These are phyloP conservation scores for Muscidifurax raptorellus DNA, from an alignment of 1,140 invertebrate species.

Conservation along the genomic window DNA sequence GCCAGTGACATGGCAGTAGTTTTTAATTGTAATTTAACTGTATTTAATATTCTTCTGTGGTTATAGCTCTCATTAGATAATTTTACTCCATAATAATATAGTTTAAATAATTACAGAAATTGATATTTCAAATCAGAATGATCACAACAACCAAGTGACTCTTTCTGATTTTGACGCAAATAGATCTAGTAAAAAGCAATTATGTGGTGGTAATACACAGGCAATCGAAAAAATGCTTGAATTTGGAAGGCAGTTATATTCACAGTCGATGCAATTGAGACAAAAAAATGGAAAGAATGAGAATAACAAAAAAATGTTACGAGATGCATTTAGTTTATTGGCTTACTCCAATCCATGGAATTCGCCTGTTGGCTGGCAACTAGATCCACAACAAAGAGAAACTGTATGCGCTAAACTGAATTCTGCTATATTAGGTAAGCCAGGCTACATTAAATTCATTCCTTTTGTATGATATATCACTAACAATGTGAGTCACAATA, in stretches of 20 bases:
- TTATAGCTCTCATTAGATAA: too few relatives aligned
- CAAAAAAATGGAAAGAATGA: slow-evolving; percentile 90
- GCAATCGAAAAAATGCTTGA: slow-evolving; percentile 94
- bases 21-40: too few relatives aligned
- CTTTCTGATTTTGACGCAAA: slow-evolving; percentile 37
- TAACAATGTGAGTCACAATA: too few relatives aligned
- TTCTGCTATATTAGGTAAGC: slow-evolving; percentile 95
- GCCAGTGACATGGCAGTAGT: too few relatives aligned
- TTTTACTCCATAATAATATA: background rate
- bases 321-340: slow-evolving; percentile 98
- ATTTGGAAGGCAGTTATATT: slow-evolving; percentile 94
- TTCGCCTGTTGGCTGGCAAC: slow-evolving; percentile 96
- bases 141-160: slow-evolving; percentile 53
- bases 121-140: slow-evolving; percentile 69
- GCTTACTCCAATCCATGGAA: slow-evolving; percentile 98
- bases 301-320: slow-evolving; percentile 93
- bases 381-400: slow-evolving; percentile 94
- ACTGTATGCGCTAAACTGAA: slow-evolving; percentile 96
- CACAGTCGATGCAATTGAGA: slow-evolving; percentile 90
- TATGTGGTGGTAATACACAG: slow-evolving; percentile 86
- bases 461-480: too few relatives aligned
- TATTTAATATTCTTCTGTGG: too few relatives aligned
- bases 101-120: slow-evolving; percentile 66
- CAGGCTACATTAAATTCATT: too few relatives aligned
- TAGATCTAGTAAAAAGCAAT: slow-evolving; percentile 76